These are phyloP conservation scores for Cassiopea andromeda DNA, from an alignment of 30 jellyfish, hydroid and myxozoan species.

Conservation along the genomic window DNA sequence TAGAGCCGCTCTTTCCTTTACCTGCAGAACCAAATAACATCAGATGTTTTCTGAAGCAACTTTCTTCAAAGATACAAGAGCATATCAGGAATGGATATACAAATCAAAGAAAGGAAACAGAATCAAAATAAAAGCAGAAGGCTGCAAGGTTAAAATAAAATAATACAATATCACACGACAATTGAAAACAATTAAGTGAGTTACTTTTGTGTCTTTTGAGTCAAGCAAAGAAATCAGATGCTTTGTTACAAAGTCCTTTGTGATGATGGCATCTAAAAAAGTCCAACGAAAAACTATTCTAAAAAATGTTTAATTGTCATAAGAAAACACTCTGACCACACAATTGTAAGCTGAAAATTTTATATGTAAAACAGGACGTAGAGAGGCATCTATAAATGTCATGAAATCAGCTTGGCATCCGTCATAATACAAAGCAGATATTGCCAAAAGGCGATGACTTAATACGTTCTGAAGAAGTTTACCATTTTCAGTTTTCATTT, in stretches of 20 bases:
- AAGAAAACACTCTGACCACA: no score
- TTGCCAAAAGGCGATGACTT: no score
- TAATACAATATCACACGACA: background rate
- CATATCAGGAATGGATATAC: no score
- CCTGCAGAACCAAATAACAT: conserved; percentile 49
- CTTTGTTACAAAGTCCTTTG: conserved; percentile 45
- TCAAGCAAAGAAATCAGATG: conserved; percentile 54
- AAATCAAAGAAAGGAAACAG: background rate
- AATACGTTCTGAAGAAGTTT: no score
- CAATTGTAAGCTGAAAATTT: no score
- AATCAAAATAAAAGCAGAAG: background rate
- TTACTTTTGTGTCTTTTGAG: conserved; percentile 78
- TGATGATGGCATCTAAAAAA: conserved; percentile 11
- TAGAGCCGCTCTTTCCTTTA: conserved; percentile 83
- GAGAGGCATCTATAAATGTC: no score
- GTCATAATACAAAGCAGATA: no score
- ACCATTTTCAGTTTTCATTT: conserved; percentile 19
- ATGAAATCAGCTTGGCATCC: no score
- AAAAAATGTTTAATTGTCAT: no score
- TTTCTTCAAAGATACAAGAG: no score
- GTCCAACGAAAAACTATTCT: background rate
- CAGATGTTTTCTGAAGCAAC: no score
- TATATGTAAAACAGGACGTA: no score
- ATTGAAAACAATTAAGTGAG: background rate
- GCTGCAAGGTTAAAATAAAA: background rate